Conservation (phyloP, 2,888 invertebrate species). For the Eupithecia abbreviata region DNA sequence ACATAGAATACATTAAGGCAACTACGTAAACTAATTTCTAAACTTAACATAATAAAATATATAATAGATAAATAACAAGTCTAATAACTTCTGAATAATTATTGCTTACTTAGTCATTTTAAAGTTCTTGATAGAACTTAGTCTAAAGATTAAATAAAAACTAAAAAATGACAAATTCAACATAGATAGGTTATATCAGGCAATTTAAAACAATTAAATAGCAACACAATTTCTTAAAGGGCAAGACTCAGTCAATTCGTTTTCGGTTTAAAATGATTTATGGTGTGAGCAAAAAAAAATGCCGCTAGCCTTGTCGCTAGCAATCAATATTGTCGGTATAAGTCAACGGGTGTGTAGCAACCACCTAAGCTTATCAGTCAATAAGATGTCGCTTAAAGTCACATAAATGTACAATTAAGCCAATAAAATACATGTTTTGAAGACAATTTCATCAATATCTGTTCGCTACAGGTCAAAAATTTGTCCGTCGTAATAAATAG, state of each 20-base stretch:
- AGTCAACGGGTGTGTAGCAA: background rate
- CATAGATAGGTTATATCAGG: background rate
- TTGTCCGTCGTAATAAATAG: background rate
- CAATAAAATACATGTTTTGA: background rate
- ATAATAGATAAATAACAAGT: slow-evolving; percentile 1
- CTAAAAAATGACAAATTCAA: background rate
- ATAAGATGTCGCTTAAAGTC: background rate
- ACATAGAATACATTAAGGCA: background rate
- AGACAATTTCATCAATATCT: background rate
- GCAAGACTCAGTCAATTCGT: background rate
- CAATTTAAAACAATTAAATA: background rate
- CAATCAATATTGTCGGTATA: too few relatives aligned
- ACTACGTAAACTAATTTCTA: slow-evolving; percentile 8
- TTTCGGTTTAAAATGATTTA: background rate
- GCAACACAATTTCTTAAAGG: background rate
- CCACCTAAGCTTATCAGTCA: background rate
- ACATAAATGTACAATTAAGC: background rate
- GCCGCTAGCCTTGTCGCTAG: background rate
- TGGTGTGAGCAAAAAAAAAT: background rate
- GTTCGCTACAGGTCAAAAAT: background rate
- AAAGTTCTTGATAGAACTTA: background rate
- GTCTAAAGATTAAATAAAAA: background rate
- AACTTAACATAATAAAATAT: slow-evolving; percentile 6
- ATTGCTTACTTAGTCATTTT: background rate
- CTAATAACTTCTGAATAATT: background rate